These are phyloP conservation scores for Eulemur rubriventer DNA, from an alignment of 2,797 vertebrate genomes.

Conservation along the genomic window DNA sequence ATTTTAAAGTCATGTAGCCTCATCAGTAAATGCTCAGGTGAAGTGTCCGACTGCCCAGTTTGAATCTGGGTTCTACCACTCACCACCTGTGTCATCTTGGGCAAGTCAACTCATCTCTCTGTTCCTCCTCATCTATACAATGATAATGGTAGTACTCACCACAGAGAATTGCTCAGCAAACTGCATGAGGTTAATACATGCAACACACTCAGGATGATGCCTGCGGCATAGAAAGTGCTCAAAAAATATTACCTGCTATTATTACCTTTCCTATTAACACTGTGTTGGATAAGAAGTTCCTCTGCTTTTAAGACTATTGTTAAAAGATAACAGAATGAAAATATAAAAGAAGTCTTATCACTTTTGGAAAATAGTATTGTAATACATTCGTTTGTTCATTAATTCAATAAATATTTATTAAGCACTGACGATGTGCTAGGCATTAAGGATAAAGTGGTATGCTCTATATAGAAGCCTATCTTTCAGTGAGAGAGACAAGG, in stretches of 20 bases:
- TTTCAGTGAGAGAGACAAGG: neutral
- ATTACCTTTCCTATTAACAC: neutral
- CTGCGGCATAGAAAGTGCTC: neutral
- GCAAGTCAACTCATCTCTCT: neutral
- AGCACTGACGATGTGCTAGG: neutral
- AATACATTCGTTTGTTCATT: neutral
- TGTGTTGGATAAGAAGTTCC: neutral
- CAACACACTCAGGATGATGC: neutral
- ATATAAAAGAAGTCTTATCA: slow-evolving; percentile 13
- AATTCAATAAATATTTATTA: neutral
- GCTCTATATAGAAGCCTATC: neutral
- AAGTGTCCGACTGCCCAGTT: neutral
- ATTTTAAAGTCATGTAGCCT: neutral
- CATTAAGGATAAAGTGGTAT: neutral
- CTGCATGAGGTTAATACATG: neutral
- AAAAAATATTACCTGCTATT: neutral
- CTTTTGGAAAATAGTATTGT: neutral
- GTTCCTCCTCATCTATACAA: neutral
- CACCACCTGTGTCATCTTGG: too few species aligned
- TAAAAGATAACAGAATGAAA: slow-evolving; percentile 37
- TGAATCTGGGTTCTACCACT: neutral
- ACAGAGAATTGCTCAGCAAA: neutral
- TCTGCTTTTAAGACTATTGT: neutral
- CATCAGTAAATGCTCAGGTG: neutral
- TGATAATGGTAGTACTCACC: neutral